Evolutionary conservation across 1,140 invertebrate genomes (phyloP).

Genomic region (Lysiphlebus fabarum): DNA sequence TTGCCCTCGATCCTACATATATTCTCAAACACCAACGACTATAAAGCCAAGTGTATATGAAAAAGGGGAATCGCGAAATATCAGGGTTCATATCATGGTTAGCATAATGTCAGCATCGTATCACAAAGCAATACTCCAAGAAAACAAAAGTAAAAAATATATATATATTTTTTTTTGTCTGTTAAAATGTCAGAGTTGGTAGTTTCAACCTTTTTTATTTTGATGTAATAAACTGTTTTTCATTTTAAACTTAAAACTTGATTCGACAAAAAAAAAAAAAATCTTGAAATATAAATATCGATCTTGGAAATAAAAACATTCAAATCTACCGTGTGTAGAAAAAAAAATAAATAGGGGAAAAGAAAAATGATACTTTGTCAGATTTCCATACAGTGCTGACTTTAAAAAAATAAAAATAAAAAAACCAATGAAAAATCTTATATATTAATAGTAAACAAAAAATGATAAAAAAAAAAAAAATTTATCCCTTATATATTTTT

Average conservation of each 20-base stretch:
- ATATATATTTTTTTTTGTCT: no score
- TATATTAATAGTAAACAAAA: neutral
- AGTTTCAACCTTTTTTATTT: neutral
- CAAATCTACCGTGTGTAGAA: no score
- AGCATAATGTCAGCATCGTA: slow-evolving; percentile 44
- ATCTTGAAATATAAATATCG: slow-evolving; percentile 5
- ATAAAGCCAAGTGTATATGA: slow-evolving; percentile 14
- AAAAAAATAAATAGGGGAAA: no score
- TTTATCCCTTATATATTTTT: neutral
- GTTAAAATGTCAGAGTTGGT: slow-evolving; percentile 41
- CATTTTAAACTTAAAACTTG: neutral
- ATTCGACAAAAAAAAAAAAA: no score
- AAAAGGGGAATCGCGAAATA: slow-evolving; percentile 41
- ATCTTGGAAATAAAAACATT: neutral
- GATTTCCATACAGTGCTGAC: no score
- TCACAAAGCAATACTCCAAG: no score
- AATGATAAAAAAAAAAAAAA: neutral
- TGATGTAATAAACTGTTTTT: neutral
- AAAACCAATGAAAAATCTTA: slow-evolving; percentile 14
- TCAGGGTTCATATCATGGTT: slow-evolving; percentile 40
- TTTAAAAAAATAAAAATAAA: neutral
- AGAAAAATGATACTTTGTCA: no score
- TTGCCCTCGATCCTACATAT: neutral
- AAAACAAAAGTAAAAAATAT: no score
- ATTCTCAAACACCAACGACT: no score